These are phyloP conservation scores for Hucho hucho DNA, from an alignment of 2,113 vertebrate species.

Conservation along the genomic window DNA sequence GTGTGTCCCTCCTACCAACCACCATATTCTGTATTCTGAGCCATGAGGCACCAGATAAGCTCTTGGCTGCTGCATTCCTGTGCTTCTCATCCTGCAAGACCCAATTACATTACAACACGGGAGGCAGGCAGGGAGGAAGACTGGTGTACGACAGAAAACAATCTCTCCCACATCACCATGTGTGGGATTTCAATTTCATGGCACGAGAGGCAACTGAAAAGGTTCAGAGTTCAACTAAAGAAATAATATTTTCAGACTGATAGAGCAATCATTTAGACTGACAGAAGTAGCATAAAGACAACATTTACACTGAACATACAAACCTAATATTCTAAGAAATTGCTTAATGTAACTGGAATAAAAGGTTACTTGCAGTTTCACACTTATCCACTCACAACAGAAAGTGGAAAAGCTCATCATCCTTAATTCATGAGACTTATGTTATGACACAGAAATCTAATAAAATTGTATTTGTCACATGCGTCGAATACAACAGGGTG, in stretches of 20 bases:
- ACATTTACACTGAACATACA: slow-evolving; percentile 10
- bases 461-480: no score
- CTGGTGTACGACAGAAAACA: background rate
- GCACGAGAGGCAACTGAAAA: slow-evolving; percentile 37
- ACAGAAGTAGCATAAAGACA: slow-evolving; percentile 9
- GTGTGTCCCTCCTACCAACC: no score
- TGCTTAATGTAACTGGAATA: background rate
- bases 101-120: background rate
- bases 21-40: background rate
- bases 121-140: background rate
- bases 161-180: slow-evolving; percentile 7
- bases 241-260: slow-evolving; percentile 27
- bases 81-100: background rate
- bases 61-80: background rate
- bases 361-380: background rate
- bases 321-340: background rate
- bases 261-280: background rate
- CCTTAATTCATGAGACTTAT: background rate
- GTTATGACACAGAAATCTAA: background rate
- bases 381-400: slow-evolving; percentile 2
- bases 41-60: background rate
- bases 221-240: slow-evolving; percentile 60
- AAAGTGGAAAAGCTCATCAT: slow-evolving; percentile 18
- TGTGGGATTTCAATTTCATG: slow-evolving; percentile 56
- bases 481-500: no score